Percentiles rank a stretch among this genome's conserved stretches.
Conservation (phyloP, 2,797 vertebrate species). For the Leptoclinus maculatus region DNA sequence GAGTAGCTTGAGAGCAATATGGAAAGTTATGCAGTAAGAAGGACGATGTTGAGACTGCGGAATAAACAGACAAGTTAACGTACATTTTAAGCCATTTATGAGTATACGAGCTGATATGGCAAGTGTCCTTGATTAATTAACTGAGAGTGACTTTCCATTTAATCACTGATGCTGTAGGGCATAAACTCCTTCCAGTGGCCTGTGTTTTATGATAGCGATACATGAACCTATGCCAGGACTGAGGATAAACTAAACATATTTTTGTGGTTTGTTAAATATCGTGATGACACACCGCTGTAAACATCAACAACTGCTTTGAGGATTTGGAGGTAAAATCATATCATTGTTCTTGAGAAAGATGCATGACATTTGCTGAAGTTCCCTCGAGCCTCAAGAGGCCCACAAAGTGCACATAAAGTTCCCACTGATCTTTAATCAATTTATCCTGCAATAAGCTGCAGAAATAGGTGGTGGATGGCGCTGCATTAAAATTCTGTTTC, state of each 20-base stretch:
- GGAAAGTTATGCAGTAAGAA: not conserved
- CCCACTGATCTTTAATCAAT: conserved; percentile 76
- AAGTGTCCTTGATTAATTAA: conserved; percentile 46
- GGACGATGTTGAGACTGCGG: not conserved
- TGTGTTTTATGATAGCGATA: conserved; percentile 45
- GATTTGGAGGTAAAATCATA: conserved; percentile 73
- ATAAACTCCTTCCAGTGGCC: conserved; percentile 51
- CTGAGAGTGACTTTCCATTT: conserved; percentile 41
- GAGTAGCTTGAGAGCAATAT: not conserved
- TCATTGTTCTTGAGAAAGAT: conserved; percentile 72
- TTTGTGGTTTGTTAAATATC: conserved; percentile 54
- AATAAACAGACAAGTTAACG: conserved; percentile 1
- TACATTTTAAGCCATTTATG: conserved; percentile 19
- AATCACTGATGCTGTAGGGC: conserved; percentile 56
- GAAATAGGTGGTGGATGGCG: conserved; percentile 52
- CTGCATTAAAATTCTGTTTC: conserved; percentile 72
- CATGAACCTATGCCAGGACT: conserved; percentile 55
- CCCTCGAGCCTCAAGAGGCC: conserved; percentile 53
- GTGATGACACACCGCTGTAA: conserved; percentile 71
- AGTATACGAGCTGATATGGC: conserved; percentile 20
- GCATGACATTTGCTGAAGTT: conserved; percentile 75
- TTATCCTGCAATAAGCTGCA: conserved; percentile 66
- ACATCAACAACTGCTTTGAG: conserved; percentile 72
- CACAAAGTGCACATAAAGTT: conserved; percentile 54
- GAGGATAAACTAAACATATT: conserved; percentile 66